Evolutionary conservation across 2,797 vertebrate species (phyloP).

Genomic region (Smutsia gigantea): DNA sequence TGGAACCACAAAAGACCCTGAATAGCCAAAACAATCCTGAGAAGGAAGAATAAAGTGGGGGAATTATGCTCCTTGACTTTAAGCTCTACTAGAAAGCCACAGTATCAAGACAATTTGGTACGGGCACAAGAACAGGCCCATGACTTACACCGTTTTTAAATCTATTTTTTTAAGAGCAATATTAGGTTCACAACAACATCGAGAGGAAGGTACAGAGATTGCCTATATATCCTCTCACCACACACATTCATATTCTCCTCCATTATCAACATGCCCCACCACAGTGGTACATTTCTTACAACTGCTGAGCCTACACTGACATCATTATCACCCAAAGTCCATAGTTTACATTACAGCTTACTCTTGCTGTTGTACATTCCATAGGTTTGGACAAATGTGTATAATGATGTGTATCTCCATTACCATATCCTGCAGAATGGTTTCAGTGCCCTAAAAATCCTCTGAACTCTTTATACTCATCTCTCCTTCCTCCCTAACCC

Average conservation of each 20-base stretch:
- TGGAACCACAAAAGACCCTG: too few species aligned
- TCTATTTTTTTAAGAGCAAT: neutral
- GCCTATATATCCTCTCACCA: too few species aligned
- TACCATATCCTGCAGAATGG: too few species aligned
- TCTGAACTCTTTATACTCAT: neutral
- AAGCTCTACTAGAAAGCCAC: too few species aligned
- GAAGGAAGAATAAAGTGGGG: too few species aligned
- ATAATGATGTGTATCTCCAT: neutral
- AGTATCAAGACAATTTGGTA: too few species aligned
- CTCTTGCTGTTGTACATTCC: neutral
- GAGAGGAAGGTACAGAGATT: neutral
- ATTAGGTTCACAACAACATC: neutral
- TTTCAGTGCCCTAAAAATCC: neutral
- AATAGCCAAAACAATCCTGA: too few species aligned
- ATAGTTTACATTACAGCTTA: neutral
- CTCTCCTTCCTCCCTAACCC: too few species aligned
- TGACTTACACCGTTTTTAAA: neutral
- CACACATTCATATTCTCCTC: neutral
- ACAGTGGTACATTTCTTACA: neutral
- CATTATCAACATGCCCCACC: neutral
- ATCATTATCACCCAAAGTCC: neutral
- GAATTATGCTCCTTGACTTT: too few species aligned
- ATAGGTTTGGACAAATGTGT: neutral
- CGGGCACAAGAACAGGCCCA: too few species aligned
- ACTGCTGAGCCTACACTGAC: neutral